Evolutionary conservation across 2,888 invertebrate genomes (phyloP).

Genomic region (Macrophya annulata): DNA sequence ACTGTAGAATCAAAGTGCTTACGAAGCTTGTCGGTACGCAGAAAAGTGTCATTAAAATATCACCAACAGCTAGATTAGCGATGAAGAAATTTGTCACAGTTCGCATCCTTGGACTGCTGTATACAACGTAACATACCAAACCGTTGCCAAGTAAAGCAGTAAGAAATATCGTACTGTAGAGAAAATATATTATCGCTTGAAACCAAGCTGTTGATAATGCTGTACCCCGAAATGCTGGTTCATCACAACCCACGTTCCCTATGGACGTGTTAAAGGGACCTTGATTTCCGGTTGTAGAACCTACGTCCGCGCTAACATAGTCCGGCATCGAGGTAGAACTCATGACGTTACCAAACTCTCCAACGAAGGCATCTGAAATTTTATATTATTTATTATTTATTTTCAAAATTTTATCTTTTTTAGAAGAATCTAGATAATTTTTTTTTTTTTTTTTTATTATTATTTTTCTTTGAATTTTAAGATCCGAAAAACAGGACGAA

Average conservation of each 20-base stretch:
- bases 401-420: background rate
- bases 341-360: background rate
- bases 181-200: slow-evolving; percentile 85
- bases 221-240: slow-evolving; percentile 61
- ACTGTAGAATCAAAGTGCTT: slow-evolving; percentile 88
- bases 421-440: too few relatives aligned
- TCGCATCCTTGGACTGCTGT: slow-evolving; percentile 91
- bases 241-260: slow-evolving; percentile 60
- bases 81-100: slow-evolving; percentile 97
- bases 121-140: slow-evolving; percentile 93
- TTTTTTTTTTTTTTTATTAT: background rate
- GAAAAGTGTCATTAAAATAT: slow-evolving; percentile 93
- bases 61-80: slow-evolving; percentile 93
- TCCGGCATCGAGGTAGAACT: slow-evolving; percentile 15
- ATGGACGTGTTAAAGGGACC: slow-evolving; percentile 51
- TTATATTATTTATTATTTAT: background rate
- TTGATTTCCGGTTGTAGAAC: background rate
- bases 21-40: slow-evolving; percentile 96
- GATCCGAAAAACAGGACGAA: too few relatives aligned
- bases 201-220: slow-evolving; percentile 81
- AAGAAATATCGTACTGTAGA: slow-evolving; percentile 88
- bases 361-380: slow-evolving; percentile 29
- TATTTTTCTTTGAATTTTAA: background rate
- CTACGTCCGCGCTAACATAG: background rate
- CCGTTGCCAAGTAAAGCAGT: slow-evolving; percentile 88